Base-by-base conservation (phyloP, 1,140 invertebrate species). In the Oncopodura yosiiana region DNA sequence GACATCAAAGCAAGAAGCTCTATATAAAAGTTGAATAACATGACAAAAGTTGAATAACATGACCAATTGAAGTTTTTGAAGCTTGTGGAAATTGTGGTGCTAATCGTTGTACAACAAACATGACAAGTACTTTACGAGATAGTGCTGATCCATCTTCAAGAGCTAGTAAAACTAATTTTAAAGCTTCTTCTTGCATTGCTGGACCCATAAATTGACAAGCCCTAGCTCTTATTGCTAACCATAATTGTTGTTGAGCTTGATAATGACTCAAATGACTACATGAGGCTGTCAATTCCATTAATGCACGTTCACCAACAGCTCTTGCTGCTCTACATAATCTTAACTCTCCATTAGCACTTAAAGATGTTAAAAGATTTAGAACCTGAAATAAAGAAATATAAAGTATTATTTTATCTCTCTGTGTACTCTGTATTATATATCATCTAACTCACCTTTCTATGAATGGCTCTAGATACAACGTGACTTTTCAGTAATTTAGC, bases 31-130 rank as follows among this genome's bases (percentile, higher is more conserved):
- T 71, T 99, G 95, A 19, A 99, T 94, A 29, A 99, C 94, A 74
- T 99, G 95, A 99, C 0, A 99, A 75, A 14, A 99, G 77, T 71
- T 99, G 95, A 19, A 99, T 94, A 29, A 99, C 94, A 74, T 99
- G 95, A 2, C 95, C 95, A 67, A 98, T 95, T 67, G 89, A 94
- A 6, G 94, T 98, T 75, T 98, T 98, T 4, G 92, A 96, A 39
- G 94, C 91, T 75, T 64, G 94, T 3, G 94, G 90, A 74, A 95
- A 99, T 70, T 94, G 87, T 32, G 87, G 83, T 69, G 93, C 86
- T 51, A 99, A 74, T 66, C 91, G 79, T 74, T 98, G 92, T 34
- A 98, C 94, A 37, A 99, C 92, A 78, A 96, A 99, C 84, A 98
- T 90, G 36, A 99, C 94, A 58, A 99, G 74, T 23, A 97, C 94